Conservation (phyloP, 2,888 invertebrate species). For the Noctua fimbriata region DNA sequence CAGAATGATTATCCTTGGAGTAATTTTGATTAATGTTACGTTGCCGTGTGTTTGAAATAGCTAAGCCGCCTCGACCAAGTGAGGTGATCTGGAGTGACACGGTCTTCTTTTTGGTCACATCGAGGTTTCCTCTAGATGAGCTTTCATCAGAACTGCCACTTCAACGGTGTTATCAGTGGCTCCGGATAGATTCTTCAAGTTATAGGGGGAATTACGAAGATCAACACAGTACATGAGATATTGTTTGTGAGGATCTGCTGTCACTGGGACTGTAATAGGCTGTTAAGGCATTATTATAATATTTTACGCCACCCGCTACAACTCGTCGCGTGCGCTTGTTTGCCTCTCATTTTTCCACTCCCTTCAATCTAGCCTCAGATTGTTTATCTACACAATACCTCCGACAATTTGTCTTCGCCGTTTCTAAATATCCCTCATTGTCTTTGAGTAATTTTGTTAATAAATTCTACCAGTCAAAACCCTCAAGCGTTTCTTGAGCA, state of each 20-base stretch:
- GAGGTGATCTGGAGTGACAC: not conserved
- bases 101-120: not conserved
- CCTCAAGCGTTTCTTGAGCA: conserved; percentile 76
- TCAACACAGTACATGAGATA: not conserved
- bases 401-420: conserved; percentile 85
- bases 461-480: conserved; percentile 86
- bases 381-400: conserved; percentile 85
- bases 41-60: not conserved
- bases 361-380: conserved; percentile 74
- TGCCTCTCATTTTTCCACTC: conserved; percentile 76
- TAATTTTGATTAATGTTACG: not conserved
- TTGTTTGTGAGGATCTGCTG: not conserved
- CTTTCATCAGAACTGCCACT: too few species aligned
- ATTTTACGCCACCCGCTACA: conserved; percentile 31
- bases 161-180: not conserved
- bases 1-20: conserved; percentile 17
- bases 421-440: conserved; percentile 87
- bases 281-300: not conserved
- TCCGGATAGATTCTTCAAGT: not conserved
- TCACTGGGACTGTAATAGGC: not conserved
- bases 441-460: conserved; percentile 88
- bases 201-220: not conserved
- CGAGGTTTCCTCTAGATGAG: not conserved
- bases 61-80: not conserved
- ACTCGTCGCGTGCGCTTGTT: conserved; percentile 51